Evolutionary conservation across 2,113 vertebrate genomes (phyloP).

Genomic region (Lichenostomus cassidix): DNA sequence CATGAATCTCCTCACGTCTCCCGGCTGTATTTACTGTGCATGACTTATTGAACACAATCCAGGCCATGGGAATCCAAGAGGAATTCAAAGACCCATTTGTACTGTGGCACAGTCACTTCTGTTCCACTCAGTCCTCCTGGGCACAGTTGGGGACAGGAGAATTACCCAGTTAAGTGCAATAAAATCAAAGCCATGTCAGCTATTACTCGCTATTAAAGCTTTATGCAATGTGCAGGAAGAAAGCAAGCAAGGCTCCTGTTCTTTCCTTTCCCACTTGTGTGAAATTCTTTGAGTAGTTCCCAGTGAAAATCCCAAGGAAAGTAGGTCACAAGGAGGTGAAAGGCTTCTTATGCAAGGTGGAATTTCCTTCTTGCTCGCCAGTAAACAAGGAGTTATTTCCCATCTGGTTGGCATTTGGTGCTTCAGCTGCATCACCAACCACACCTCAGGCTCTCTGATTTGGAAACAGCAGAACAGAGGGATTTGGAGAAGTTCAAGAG

Average conservation of each 20-base stretch:
- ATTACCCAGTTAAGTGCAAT: constrained; percentile 58
- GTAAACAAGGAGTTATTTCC: neutral
- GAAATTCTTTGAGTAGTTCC: neutral
- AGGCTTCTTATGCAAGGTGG: neutral
- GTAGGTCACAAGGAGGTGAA: neutral
- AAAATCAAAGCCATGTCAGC: constrained; percentile 64
- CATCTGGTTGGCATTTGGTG: neutral
- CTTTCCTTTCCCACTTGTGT: neutral
- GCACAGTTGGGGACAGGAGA: constrained; percentile 25
- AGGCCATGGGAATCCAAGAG: neutral
- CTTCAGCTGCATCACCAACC: neutral
- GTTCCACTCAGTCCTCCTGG: constrained; percentile 27
- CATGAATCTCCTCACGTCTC: constrained; percentile 18
- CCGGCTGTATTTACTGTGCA: constrained; percentile 27
- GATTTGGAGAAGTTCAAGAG: neutral
- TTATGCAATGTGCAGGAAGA: constrained; percentile 15
- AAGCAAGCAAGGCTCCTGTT: neutral
- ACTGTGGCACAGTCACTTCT: neutral
- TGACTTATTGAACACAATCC: constrained; percentile 42
- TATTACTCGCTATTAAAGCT: constrained; percentile 42
- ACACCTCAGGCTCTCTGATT: neutral
- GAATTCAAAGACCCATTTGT: constrained; percentile 27
- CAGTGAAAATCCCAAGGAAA: neutral
- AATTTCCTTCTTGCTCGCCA: neutral
- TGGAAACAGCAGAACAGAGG: neutral